Evolutionary conservation across 2,888 invertebrate genomes (phyloP), one percentile per base, ranked within the genome.

Genomic region (Orchesellides sinensis): DNA sequence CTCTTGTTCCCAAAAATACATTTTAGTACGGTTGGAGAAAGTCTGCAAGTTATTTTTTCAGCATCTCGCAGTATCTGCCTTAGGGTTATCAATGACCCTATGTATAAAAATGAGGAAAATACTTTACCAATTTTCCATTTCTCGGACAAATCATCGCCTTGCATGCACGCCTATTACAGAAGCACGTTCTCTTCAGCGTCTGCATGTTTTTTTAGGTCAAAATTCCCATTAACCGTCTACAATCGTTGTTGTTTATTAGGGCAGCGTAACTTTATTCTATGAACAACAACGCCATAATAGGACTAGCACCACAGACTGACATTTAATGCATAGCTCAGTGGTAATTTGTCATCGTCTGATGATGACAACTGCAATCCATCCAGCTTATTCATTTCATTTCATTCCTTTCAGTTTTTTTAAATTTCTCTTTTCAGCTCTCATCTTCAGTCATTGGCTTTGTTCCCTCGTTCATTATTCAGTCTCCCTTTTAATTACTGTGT

Each of bases 261-360:
- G n/a, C n/a, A n/a, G n/a, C n/a, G n/a, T n/a, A n/a, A n/a, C n/a
- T n/a, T n/a, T n/a, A n/a, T n/a, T n/a, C n/a, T n/a, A n/a, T n/a
- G n/a, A n/a, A n/a, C n/a, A n/a, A n/a, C n/a, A n/a, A n/a, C n/a
- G n/a, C n/a, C n/a, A n/a, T n/a, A n/a, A n/a, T n/a, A n/a, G n/a
- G n/a, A n/a, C n/a, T n/a, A n/a, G n/a, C n/a, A n/a, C n/a, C n/a
- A n/a, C n/a, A n/a, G n/a, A n/a, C n/a, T n/a, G n/a, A n/a, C n/a
- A n/a, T n/a, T n/a, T 32, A 32, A 32, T 32, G 32, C 10, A 32
- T 32, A 32, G 32, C n/a, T 40, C 23, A 12, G 23, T 0, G 25
- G 77, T 66, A 77, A 77, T 77, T 77, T 77, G 68, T 77, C 77
- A 77, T 59, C 68, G 56, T 68, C 45, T 17, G 47, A 21, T 66